These are phyloP conservation scores for Xyrichtys novacula DNA, from an alignment of 2,797 vertebrate genomes.

Conservation along the genomic window DNA sequence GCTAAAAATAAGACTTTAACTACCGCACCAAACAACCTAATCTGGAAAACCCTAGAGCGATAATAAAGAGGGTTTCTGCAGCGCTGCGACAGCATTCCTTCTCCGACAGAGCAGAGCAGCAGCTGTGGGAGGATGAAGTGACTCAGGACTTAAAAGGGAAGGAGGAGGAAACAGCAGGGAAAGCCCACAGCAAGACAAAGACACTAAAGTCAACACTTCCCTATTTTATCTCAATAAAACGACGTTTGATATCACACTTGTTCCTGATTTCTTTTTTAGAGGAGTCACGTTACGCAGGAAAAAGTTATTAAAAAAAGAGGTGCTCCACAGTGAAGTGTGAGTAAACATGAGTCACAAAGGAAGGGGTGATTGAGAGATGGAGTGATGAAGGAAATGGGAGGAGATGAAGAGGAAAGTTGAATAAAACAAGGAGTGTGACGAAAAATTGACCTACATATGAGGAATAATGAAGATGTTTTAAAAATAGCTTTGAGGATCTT, in stretches of 20 bases:
- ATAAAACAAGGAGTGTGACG: conserved; percentile 11
- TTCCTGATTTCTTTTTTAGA: conserved; percentile 19
- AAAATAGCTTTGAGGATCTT: conserved; percentile 15
- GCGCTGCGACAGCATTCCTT: conserved; percentile 27
- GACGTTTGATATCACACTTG: background rate
- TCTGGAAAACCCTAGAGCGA: conserved; percentile 13
- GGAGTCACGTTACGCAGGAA: background rate
- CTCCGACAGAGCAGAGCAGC: conserved; percentile 29
- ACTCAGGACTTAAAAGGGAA: conserved; percentile 41
- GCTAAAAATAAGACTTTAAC: conserved; percentile 7
- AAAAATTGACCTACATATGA: conserved; percentile 4
- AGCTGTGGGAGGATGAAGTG: conserved; percentile 37
- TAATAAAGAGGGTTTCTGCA: conserved; percentile 35
- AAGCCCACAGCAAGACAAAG: conserved; percentile 15
- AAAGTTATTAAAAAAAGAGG: conserved; percentile 5
- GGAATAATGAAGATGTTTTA: conserved; percentile 2
- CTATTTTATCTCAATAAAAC: conserved; percentile 6
- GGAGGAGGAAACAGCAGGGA: conserved; percentile 5
- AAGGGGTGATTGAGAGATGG: conserved; percentile 12
- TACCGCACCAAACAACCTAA: conserved; percentile 24
- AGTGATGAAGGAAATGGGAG: conserved; percentile 25
- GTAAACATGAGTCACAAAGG: conserved; percentile 64
- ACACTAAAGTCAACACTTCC: conserved; percentile 14
- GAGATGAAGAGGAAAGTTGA: conserved; percentile 22
- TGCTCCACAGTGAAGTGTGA: conserved; percentile 50